A percentile compares a stretch with the other conserved stretches of the same genome.
These are phyloP conservation scores for Sebastes itinus DNA, from an alignment of 2,797 vertebrate species.

Conservation along the genomic window DNA sequence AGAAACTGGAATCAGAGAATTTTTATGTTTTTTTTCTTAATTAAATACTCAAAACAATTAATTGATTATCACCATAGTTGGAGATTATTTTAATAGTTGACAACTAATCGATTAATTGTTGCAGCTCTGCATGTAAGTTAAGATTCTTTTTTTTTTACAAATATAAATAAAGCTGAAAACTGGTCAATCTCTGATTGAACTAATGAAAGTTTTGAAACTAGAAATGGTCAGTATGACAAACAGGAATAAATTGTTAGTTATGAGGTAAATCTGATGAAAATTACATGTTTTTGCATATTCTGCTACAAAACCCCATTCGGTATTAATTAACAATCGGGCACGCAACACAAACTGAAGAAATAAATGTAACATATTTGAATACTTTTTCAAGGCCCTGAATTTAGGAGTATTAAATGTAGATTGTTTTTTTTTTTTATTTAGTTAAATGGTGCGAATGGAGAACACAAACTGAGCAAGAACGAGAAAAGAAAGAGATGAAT, in stretches of 20 bases:
- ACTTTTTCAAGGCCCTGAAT: not conserved
- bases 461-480: not conserved
- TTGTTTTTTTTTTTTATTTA: not conserved
- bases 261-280: not conserved
- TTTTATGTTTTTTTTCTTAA: too few species aligned
- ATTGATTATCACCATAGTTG: too few species aligned
- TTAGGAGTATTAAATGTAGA: not conserved
- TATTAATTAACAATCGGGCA: not conserved
- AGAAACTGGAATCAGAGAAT: too few species aligned
- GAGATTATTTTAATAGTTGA: too few species aligned
- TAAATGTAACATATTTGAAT: not conserved
- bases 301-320: not conserved
- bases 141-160: not conserved
- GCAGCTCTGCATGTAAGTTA: too few species aligned
- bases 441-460: not conserved
- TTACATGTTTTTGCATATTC: not conserved
- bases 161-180: not conserved
- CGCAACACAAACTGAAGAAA: not conserved
- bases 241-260: not conserved
- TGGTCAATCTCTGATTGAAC: not conserved
- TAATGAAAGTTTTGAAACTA: not conserved
- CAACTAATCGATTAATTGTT: too few species aligned
- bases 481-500: constrained; percentile 33
- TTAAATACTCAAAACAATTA: too few species aligned
- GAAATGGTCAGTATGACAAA: not conserved